These are phyloP conservation scores for Tapera naevia DNA, from an alignment of 2,797 vertebrate species.

Conservation along the genomic window DNA sequence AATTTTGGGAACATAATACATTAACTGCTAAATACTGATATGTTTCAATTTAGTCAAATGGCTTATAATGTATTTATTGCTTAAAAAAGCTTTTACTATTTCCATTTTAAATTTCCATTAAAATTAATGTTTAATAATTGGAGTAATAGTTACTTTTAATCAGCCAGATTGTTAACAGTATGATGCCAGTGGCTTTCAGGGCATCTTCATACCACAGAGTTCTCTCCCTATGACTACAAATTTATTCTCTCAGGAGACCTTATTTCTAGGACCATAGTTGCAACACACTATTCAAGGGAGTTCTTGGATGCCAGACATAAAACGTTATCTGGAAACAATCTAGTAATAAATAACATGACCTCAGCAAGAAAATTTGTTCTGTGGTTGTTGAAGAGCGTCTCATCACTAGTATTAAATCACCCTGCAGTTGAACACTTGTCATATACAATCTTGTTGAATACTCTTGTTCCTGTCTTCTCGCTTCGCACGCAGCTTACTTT, in stretches of 20 bases:
- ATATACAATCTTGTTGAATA: neutral
- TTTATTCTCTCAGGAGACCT: neutral
- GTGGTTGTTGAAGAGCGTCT: neutral
- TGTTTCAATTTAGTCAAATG: neutral
- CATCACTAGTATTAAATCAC: neutral
- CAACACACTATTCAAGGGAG: neutral
- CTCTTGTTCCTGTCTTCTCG: neutral
- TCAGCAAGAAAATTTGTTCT: constrained; percentile 14
- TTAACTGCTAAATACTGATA: neutral
- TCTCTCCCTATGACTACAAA: neutral
- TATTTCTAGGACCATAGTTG: neutral
- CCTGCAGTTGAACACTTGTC: neutral
- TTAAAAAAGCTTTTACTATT: neutral
- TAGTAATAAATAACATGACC: constrained; percentile 1
- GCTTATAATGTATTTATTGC: neutral
- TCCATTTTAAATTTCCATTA: neutral
- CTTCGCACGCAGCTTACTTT: neutral
- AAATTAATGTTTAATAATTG: neutral
- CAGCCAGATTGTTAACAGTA: neutral
- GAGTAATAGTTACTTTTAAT: neutral
- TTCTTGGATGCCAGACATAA: neutral
- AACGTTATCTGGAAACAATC: neutral
- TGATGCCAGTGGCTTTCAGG: neutral
- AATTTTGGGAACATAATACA: neutral
- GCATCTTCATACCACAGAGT: neutral